Percentiles rank a stretch among this genome's conserved stretches.
These are phyloP conservation scores for Catostomus latipinnis DNA, from an alignment of 2,797 vertebrate species.

Conservation along the genomic window DNA sequence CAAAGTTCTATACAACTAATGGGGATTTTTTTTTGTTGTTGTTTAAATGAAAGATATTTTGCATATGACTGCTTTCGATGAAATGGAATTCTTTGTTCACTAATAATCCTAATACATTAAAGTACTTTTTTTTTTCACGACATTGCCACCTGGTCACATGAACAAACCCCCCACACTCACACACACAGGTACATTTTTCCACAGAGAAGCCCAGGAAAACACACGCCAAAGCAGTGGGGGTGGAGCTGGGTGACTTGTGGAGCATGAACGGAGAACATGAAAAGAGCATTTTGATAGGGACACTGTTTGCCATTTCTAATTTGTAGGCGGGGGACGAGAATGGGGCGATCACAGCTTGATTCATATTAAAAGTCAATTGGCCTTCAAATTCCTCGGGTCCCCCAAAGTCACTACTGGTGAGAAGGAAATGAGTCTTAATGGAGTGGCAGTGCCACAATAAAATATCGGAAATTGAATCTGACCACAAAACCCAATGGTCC, in stretches of 20 bases:
- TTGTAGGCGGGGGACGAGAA: slow-evolving; percentile 75
- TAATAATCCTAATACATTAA: background rate
- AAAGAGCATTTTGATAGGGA: slow-evolving; percentile 61
- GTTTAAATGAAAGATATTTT: background rate
- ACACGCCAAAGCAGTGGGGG: slow-evolving; percentile 42
- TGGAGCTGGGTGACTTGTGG: slow-evolving; percentile 57
- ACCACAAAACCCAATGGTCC: slow-evolving; percentile 78
- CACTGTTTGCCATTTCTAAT: slow-evolving; percentile 71
- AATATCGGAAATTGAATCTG: slow-evolving; percentile 80
- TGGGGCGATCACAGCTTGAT: slow-evolving; percentile 76
- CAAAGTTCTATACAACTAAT: slow-evolving; percentile 10
- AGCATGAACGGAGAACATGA: slow-evolving; percentile 64
- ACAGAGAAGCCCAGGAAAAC: background rate
- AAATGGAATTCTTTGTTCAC: background rate
- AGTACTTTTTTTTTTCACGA: background rate
- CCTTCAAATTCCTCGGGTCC: slow-evolving; percentile 81
- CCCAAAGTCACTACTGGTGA: slow-evolving; percentile 72
- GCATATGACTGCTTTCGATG: background rate
- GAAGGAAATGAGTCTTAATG: slow-evolving; percentile 73
- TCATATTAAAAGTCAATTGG: slow-evolving; percentile 86
- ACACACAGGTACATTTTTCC: slow-evolving; percentile 24
- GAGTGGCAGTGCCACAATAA: slow-evolving; percentile 66
- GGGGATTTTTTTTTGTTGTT: background rate
- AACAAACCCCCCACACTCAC: slow-evolving; percentile 16
- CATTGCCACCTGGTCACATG: slow-evolving; percentile 22